Evolutionary conservation across 2,888 invertebrate species (phyloP), one percentile per base, ranked within the genome.

Genomic region (Idaea dimidiata): DNA sequence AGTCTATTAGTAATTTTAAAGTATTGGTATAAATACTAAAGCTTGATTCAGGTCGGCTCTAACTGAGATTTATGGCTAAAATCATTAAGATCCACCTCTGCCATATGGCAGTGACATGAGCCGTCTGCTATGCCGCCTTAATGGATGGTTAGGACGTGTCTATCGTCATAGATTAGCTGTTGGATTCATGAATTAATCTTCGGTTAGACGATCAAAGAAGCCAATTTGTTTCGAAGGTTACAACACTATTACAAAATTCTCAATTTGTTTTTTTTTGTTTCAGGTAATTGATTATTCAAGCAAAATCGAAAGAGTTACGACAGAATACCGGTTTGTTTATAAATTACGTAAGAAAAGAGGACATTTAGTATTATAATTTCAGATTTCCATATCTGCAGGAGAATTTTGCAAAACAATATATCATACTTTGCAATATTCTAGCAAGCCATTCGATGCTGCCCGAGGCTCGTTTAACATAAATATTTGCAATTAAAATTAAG

Each of bases 401-500:
- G 77, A 79, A 80, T 73, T 79, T 81, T 79, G 69, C 72, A 68
- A 65, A 64, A 73, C 83, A 85, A 84, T 89, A 86, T 82, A 86
- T 88, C 87, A 88, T 87, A 81, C 83, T 87, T 87, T 81, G 82
- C 83, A 87, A 86, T 88, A 88, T 84, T 81, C 78, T 75, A 74
- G 78, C 76, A 72, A 76, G 76, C 77, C 75, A 76, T 77, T 76
- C 72, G 75, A 72, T 66, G 69, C 70, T 72, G 77, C 77, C 80
- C 72, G 76, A 77, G 81, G 79, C 81, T 81, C 88, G 86, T 86
- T 92, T 89, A 87, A 86, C 90, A 91, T 91, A 92, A 92, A 92
- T 91, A 92, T 92, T 92, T 92, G 89, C 91, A 91, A 91, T 92
- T 92, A 91, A 89, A 92, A 92, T 92, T 88, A 90, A 86, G 84